Percentiles rank a stretch among this genome's conserved stretches.
phyloP scores from a whole-genome alignment of 1,140 invertebrate genomes.

The Drosophila leontia region DNA sequence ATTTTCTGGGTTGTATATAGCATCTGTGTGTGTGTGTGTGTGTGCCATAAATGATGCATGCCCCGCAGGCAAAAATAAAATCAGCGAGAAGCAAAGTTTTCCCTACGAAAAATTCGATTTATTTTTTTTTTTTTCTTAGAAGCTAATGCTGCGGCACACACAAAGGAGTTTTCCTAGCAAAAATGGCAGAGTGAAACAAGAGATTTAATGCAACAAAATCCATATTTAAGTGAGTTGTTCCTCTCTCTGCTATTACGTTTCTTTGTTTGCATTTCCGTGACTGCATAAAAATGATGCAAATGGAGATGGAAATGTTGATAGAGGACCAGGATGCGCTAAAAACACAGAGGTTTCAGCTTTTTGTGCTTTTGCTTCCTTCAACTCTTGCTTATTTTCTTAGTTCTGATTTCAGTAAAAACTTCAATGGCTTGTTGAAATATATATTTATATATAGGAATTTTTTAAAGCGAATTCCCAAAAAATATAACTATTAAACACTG shows the following conservation, averaged over 20 bases:
- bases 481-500: too few species aligned
- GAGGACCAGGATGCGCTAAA: neutral
- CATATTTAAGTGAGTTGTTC: slow-evolving; percentile 40
- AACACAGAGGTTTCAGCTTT: neutral
- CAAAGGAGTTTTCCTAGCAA: slow-evolving; percentile 8
- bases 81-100: slow-evolving; percentile 9
- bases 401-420: neutral
- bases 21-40: neutral
- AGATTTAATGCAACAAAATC: slow-evolving; percentile 39
- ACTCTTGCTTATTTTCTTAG: slow-evolving; percentile 5
- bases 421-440: neutral
- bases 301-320: slow-evolving; percentile 11
- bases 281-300: slow-evolving; percentile 32
- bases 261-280: slow-evolving; percentile 9
- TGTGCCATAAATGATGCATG: slow-evolving; percentile 69
- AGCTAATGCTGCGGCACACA: slow-evolving; percentile 18
- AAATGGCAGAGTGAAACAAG: slow-evolving; percentile 25
- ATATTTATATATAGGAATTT: neutral
- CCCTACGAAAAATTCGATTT: slow-evolving; percentile 27
- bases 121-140: neutral
- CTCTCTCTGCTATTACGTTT: neutral
- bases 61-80: slow-evolving; percentile 45
- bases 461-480: neutral
- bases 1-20: slow-evolving; percentile 38
- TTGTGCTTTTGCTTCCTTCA: too few species aligned